Evolutionary conservation across 2,113 vertebrate species (phyloP), one percentile per base, ranked within the genome.

Genomic region (Chitala chitala): DNA sequence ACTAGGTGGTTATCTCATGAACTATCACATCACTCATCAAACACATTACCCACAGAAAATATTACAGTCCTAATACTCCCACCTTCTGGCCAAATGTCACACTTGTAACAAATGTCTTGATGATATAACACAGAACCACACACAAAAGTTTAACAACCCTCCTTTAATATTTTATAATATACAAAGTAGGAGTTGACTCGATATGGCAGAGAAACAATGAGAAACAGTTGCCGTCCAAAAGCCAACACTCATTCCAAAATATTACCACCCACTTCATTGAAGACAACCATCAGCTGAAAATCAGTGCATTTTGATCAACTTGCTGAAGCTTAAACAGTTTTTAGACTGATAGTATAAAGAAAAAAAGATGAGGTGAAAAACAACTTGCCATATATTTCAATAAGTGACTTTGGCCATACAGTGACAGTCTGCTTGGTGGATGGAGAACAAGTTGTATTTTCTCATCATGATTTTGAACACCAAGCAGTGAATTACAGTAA

Each of bases 91-190:
- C 15, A 63, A n/a, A 63, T 8, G 38, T 12, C 44, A 46, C 44
- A 46, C 44, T 12, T 46, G n/a, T 46, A 12, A 5, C 44, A 46
- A 46, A 12, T 46, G 12, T 46, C 5, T 36, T 9, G 20, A 29
- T 2, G 17, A 20, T 63, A 63, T 29, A 63, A 38, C 6, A 63
- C 2, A 63, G 31, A n/a, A 63, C 33, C 15, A 15, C 33, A 63
- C 59, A 38, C 29, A 38, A 63, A 59, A 38, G 33, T 38, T 38
- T 63, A 36, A 33, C 56, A 59, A 13, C 59, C 44, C 44, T 63
- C 38, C 59, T 63, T 63, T 63, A 63, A 63, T 63, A 46, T 46
- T 46, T 46, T 46, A 46, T 46, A 63, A 36, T 33, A 36, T 31
- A 59, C 12, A 36, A 59, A 2, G 33, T 9, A 63, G 56, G 33